A percentile compares a stretch with the other conserved stretches of the same genome.
Evolutionary conservation across 1,140 invertebrate species (phyloP).

Genomic region (Drosophila kanapiae): DNA sequence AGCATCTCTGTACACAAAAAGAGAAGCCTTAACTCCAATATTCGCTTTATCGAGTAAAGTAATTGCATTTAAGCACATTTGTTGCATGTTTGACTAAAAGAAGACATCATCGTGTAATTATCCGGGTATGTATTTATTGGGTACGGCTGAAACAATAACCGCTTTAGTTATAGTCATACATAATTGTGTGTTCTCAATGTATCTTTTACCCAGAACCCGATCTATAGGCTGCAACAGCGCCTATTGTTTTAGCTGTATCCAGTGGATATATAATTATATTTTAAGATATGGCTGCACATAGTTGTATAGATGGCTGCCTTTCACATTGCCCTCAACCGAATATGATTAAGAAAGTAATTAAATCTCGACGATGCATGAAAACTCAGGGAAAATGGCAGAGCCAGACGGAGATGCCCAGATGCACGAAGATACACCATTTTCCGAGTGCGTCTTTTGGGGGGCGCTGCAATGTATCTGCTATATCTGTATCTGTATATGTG

Average conservation of each 20-base stretch:
- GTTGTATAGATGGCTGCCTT: constrained; percentile 52
- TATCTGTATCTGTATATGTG: background rate
- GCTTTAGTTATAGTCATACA: constrained; percentile 15
- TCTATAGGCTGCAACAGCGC: background rate
- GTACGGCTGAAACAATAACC: constrained; percentile 1
- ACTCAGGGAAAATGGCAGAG: constrained; percentile 42
- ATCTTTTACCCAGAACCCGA: constrained; percentile 5
- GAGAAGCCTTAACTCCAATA: background rate
- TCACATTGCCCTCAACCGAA: constrained; percentile 66
- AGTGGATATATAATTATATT: constrained; percentile 24
- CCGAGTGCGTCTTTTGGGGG: constrained; percentile 21
- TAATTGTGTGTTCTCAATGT: constrained; percentile 13
- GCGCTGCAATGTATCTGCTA: constrained; percentile 4
- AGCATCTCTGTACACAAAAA: background rate
- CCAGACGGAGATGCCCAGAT: constrained; percentile 51
- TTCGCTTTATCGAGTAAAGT: background rate
- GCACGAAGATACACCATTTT: constrained; percentile 42
- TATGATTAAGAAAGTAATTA: constrained; percentile 81
- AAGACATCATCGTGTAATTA: constrained; percentile 13
- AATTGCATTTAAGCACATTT: constrained; percentile 11
- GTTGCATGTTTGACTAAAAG: constrained; percentile 19
- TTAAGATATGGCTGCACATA: constrained; percentile 30
- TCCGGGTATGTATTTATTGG: constrained; percentile 1
- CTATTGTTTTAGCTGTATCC: constrained; percentile 21
- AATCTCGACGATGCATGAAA: constrained; percentile 80